Conservation (phyloP, 2,888 invertebrate species). For the Onchidella celtica region DNA sequence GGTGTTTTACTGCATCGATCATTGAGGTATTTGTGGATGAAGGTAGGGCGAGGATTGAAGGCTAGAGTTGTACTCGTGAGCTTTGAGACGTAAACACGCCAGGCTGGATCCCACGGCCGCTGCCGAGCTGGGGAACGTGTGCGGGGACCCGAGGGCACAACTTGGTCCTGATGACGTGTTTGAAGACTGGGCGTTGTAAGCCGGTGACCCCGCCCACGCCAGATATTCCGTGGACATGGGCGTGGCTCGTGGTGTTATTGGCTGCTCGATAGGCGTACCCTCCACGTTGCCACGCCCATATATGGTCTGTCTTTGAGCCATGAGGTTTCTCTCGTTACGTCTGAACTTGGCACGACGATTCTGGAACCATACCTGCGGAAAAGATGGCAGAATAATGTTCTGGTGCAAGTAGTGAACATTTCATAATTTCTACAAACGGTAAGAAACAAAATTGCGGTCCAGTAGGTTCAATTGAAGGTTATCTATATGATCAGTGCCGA, state of each 20-base stretch:
- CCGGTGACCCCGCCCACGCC: constrained; percentile 71
- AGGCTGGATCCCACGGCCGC: constrained; percentile 75
- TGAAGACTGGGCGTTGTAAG: constrained; percentile 56
- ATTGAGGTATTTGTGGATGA: constrained; percentile 68
- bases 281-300: constrained; percentile 68
- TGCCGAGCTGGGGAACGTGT: constrained; percentile 68
- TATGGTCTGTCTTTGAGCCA: constrained; percentile 80
- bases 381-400: too few relatives aligned
- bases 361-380: constrained; percentile 92
- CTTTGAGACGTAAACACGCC: constrained; percentile 83
- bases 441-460: too few relatives aligned
- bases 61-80: constrained; percentile 82
- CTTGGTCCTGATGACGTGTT: constrained; percentile 64
- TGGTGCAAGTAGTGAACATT: neutral
- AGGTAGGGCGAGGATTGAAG: constrained; percentile 70
- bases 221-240: constrained; percentile 74
- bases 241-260: constrained; percentile 76
- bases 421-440: too few relatives aligned
- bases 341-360: constrained; percentile 96
- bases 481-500: too few relatives aligned
- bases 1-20: constrained; percentile 44
- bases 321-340: constrained; percentile 89
- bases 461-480: too few relatives aligned
- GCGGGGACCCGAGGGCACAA: constrained; percentile 74
- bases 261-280: constrained; percentile 76